Evolutionary conservation across 1,140 invertebrate genomes (phyloP).

Genomic region (Drosophila punjabiensis): DNA sequence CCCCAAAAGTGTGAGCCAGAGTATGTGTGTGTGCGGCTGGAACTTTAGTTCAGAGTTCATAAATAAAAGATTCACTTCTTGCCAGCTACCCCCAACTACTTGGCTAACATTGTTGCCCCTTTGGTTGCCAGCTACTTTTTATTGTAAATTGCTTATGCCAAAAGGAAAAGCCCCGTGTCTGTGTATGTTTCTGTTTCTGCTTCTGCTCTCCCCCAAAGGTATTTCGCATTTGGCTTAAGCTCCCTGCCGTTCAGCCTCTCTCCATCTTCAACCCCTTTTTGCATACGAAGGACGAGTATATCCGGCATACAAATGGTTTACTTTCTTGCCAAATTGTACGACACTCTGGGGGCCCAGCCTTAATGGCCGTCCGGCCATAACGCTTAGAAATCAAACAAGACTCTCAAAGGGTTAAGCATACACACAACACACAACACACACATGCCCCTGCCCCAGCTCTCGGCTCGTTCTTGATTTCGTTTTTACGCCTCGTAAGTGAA

Average conservation of each 20-base stretch:
- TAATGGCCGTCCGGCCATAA: slow-evolving; percentile 62
- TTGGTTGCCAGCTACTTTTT: slow-evolving; percentile 69
- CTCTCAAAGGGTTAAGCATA: slow-evolving; percentile 68
- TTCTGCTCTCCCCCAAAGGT: slow-evolving; percentile 73
- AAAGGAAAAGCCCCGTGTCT: slow-evolving; percentile 57
- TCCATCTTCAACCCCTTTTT: slow-evolving; percentile 28
- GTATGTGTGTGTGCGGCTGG: slow-evolving; percentile 3
- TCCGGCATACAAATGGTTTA: slow-evolving; percentile 59
- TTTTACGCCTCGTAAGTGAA: slow-evolving; percentile 82
- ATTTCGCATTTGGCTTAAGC: slow-evolving; percentile 50
- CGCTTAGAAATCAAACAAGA: slow-evolving; percentile 77
- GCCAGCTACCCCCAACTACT: slow-evolving; percentile 11
- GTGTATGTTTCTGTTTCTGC: slow-evolving; percentile 15
- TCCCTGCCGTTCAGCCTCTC: background rate
- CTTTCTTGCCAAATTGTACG: slow-evolving; percentile 77
- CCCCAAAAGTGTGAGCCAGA: slow-evolving; percentile 33
- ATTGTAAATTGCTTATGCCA: slow-evolving; percentile 82
- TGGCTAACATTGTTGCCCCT: slow-evolving; percentile 64
- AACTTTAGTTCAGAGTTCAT: slow-evolving; percentile 66
- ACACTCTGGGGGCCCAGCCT: slow-evolving; percentile 67
- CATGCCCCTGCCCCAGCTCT: slow-evolving; percentile 2
- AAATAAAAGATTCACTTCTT: slow-evolving; percentile 80
- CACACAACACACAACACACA: slow-evolving; percentile 33
- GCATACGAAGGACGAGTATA: slow-evolving; percentile 27
- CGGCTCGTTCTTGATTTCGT: slow-evolving; percentile 65